Evolutionary conservation across 64 coral and sea anemone genomes (phyloP).

Genomic region (Dendronephthya gigantea): DNA sequence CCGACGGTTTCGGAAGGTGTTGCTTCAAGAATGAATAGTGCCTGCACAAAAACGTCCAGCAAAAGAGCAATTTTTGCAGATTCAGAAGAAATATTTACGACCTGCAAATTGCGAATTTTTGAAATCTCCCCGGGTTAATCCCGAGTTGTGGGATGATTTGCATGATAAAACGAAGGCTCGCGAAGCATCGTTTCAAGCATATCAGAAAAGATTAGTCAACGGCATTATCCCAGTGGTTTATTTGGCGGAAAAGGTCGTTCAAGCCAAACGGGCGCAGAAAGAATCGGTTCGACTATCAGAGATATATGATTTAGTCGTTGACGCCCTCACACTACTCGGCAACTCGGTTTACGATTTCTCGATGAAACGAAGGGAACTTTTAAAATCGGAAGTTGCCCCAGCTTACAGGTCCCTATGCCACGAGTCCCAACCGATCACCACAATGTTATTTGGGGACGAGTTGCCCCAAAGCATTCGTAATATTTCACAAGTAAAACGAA

Average conservation of each 20-base stretch:
- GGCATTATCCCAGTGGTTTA: not conserved
- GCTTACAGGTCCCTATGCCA: constrained; percentile 23
- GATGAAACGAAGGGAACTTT: constrained; percentile 23
- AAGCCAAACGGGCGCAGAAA: constrained; percentile 19
- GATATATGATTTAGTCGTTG: constrained; percentile 28
- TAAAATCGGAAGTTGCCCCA: constrained; percentile 31
- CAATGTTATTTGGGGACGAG: constrained; percentile 28
- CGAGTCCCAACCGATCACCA: constrained; percentile 33
- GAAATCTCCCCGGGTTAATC: not conserved
- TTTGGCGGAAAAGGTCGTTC: constrained; percentile 16
- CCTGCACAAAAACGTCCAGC: not conserved
- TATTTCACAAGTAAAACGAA: constrained; percentile 23
- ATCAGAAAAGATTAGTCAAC: not conserved
- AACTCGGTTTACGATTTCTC: constrained; percentile 43
- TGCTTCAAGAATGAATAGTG: not conserved
- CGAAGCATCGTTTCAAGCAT: not conserved
- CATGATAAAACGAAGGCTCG: not conserved
- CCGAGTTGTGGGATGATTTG: not conserved
- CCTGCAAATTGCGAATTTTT: not conserved
- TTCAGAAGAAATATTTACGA: not conserved
- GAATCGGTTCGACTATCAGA: constrained; percentile 9
- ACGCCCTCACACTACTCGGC: constrained; percentile 35
- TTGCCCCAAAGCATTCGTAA: constrained; percentile 25
- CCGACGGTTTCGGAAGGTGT: not conserved
- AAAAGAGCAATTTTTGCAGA: not conserved